phyloP scores from a whole-genome alignment of 1,140 invertebrate genomes.

The Drosophila arawakana region DNA sequence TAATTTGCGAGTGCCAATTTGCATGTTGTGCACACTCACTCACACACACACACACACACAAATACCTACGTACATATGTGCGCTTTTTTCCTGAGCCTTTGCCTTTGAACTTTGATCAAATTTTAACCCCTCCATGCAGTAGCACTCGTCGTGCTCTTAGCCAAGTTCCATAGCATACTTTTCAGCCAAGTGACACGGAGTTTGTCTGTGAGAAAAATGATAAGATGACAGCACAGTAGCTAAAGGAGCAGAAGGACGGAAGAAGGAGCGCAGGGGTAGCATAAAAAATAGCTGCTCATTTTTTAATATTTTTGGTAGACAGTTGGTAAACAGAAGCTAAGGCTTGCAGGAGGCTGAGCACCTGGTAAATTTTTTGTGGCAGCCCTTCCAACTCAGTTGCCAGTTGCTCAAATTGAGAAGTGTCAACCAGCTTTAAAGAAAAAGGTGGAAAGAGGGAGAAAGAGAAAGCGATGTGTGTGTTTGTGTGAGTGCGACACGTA shows the following conservation, averaged over 20 bases:
- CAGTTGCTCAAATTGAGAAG: slow-evolving; percentile 53
- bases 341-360: slow-evolving; percentile 43
- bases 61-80: not conserved
- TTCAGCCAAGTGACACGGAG: slow-evolving; percentile 8
- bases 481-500: slow-evolving; percentile 62
- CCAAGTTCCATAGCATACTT: slow-evolving; percentile 30
- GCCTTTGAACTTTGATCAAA: slow-evolving; percentile 77
- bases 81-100: slow-evolving; percentile 43
- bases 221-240: slow-evolving; percentile 75
- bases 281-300: slow-evolving; percentile 75
- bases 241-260: slow-evolving; percentile 31
- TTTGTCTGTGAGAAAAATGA: slow-evolving; percentile 76
- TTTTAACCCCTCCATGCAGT: slow-evolving; percentile 65
- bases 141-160: slow-evolving; percentile 18
- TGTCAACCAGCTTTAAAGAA: slow-evolving; percentile 18
- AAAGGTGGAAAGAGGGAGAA: not conserved
- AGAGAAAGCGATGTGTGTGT: not conserved
- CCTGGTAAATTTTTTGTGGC: slow-evolving; percentile 59
- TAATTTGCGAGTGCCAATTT: slow-evolving; percentile 78
- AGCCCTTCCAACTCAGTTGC: slow-evolving; percentile 1
- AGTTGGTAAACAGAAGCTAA: slow-evolving; percentile 72
- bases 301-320: slow-evolving; percentile 74
- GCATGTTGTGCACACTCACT: slow-evolving; percentile 21
- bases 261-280: slow-evolving; percentile 11
- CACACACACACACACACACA: slow-evolving; percentile 5